Conservation (phyloP, 1,140 invertebrate species). For the Drosophila sturtevanti region DNA sequence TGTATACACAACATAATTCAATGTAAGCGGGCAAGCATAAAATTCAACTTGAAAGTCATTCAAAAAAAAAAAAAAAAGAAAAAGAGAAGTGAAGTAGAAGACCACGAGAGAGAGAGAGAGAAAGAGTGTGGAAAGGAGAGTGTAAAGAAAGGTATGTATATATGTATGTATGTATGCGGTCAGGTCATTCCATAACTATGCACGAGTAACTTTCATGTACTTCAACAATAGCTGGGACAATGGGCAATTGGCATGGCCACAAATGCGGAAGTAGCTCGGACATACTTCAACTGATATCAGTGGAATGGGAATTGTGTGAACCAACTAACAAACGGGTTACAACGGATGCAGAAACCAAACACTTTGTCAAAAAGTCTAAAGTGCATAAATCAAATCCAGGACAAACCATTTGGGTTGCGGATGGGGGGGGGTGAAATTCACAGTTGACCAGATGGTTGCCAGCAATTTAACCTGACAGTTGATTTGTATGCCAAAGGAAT, state of each 20-base stretch:
- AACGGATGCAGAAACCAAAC: constrained; percentile 56
- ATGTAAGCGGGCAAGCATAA: constrained; percentile 55
- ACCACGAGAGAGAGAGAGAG: no score
- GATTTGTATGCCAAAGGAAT: constrained; percentile 45
- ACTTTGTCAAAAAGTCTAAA: constrained; percentile 73
- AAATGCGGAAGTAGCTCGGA: constrained; percentile 24
- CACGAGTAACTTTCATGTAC: constrained; percentile 53
- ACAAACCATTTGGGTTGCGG: constrained; percentile 8
- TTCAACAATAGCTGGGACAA: not conserved
- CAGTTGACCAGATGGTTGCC: not conserved
- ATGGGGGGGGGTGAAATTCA: not conserved
- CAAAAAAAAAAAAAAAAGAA: constrained; percentile 21
- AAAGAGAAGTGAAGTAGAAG: not conserved
- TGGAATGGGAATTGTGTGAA: constrained; percentile 7
- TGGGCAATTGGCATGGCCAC: constrained; percentile 6
- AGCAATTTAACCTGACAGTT: constrained; percentile 35
- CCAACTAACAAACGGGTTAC: not conserved
- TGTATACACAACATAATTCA: constrained; percentile 64
- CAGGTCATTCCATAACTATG: constrained; percentile 47
- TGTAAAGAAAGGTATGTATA: constrained; percentile 16
- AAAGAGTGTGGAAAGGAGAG: no score
- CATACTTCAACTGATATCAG: constrained; percentile 15
- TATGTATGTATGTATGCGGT: no score
- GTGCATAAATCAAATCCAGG: constrained; percentile 68
- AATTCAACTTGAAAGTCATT: constrained; percentile 30